Percentiles rank a stretch among this genome's conserved stretches.
Evolutionary conservation across 2,113 vertebrate genomes (phyloP).

Genomic region (Lepus americanus): DNA sequence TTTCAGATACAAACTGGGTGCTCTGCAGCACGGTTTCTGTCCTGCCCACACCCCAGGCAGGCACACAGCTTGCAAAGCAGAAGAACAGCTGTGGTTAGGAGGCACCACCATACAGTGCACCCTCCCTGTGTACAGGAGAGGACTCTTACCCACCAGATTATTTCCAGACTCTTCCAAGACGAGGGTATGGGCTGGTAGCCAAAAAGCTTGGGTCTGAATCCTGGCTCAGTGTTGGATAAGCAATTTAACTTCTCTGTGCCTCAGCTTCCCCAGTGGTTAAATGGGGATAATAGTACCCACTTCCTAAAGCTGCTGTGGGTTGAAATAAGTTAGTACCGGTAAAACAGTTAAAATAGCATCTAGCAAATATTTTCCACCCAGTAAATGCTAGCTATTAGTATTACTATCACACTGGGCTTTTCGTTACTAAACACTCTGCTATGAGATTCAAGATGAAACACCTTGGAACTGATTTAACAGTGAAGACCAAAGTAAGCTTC

Average conservation of each 20-base stretch:
- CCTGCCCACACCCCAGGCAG: background rate
- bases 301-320: background rate
- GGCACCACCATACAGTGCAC: background rate
- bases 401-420: background rate
- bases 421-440: background rate
- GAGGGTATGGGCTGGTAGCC: background rate
- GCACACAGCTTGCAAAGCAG: background rate
- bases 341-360: background rate
- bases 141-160: background rate
- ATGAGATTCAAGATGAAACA: conserved; percentile 22
- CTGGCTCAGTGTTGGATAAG: background rate
- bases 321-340: background rate
- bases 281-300: background rate
- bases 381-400: background rate
- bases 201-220: conserved; percentile 21
- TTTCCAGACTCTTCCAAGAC: background rate
- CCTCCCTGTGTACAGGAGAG: background rate
- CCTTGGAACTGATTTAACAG: background rate
- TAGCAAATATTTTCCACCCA: background rate
- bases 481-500: background rate
- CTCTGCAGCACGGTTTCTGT: background rate
- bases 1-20: background rate
- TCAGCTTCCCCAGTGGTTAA: conserved; percentile 36
- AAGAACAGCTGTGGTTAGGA: background rate
- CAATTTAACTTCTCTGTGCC: background rate